Evolutionary conservation across 2,888 invertebrate species (phyloP).

Genomic region (Tenthredo scrophulariae): DNA sequence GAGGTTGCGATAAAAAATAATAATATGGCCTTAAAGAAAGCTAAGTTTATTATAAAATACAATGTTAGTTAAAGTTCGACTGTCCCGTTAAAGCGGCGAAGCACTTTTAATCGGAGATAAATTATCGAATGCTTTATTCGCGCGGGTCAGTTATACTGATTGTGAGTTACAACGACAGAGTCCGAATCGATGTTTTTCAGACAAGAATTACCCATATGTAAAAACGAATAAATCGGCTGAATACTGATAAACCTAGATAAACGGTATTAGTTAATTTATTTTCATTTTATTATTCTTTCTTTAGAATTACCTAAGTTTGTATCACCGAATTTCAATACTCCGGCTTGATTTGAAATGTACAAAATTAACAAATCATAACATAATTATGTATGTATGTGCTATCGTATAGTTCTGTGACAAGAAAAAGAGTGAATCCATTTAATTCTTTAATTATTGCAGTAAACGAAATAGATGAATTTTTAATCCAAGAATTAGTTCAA

Average conservation of each 20-base stretch:
- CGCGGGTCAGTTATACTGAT: conserved; percentile 24
- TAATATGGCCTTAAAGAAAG: conserved; percentile 37
- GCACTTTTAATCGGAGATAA: neutral
- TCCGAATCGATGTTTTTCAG: conserved; percentile 10
- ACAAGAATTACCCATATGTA: neutral
- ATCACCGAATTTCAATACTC: neutral
- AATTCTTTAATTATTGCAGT: neutral
- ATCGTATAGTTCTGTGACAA: neutral
- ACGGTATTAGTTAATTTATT: neutral
- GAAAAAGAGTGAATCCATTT: neutral
- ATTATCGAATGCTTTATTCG: conserved; percentile 1
- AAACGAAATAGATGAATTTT: neutral
- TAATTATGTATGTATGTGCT: neutral
- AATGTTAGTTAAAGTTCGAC: conserved; percentile 54
- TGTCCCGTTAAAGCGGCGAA: conserved; percentile 8
- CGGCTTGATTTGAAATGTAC: neutral
- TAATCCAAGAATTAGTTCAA: neutral
- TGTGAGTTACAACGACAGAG: conserved; percentile 24
- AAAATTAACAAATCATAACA: neutral
- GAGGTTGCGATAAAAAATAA: neutral
- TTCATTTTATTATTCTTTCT: neutral
- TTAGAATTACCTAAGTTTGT: neutral
- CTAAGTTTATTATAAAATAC: conserved; percentile 65
- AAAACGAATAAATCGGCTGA: neutral
- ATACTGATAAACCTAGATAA: neutral